Evolutionary conservation across 1,140 invertebrate species (phyloP), one percentile per base, ranked within the genome.

Genomic region (Pseudomyrmex dendroicus): DNA sequence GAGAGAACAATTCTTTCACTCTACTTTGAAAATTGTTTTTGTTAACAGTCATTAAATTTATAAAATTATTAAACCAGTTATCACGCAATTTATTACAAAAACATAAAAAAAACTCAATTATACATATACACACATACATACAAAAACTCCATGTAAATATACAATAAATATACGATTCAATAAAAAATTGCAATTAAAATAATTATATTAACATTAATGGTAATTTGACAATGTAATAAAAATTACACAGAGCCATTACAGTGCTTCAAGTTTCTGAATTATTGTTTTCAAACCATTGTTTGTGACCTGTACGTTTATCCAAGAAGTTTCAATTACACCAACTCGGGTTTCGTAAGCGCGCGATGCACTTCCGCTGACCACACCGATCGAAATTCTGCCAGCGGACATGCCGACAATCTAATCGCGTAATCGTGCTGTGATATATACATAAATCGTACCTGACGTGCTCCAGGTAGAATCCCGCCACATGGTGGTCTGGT

Each of bases 401-500:
- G 50, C 56, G 20, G 70, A 54, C 22, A 12, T 20, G 22, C 22
- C 1, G 44, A 0, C 20, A 15, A 59, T 35, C 9, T 12, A 12
- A 70, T 46, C 20, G 66, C 22, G 3, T 52, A 52, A 52, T 52
- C 50, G 50, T 4, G 50, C 50, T 35, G 50, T 52, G 50, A 52
- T 52, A 35, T 13, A 20, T 13, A 35, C 52, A 35, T 44, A 2
- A n/a, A 50, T 73, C 54, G 88, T 95, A 97, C 97, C 97, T 95
- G 97, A 97, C 83, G 97, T 97, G 90, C 97, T 97, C 97, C 97
- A 98, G 72, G 97, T 97, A 20, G 97, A 96, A 93, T 98, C 97
- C 88, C 97, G 95, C 97, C 97, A 98, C 95, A 97, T 97, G 48
- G 70, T 73, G 3, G 73, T 72, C 93, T 97, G 97, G 91, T 97